Conservation (phyloP, 2,113 vertebrate species). For the Natator depressus region DNA sequence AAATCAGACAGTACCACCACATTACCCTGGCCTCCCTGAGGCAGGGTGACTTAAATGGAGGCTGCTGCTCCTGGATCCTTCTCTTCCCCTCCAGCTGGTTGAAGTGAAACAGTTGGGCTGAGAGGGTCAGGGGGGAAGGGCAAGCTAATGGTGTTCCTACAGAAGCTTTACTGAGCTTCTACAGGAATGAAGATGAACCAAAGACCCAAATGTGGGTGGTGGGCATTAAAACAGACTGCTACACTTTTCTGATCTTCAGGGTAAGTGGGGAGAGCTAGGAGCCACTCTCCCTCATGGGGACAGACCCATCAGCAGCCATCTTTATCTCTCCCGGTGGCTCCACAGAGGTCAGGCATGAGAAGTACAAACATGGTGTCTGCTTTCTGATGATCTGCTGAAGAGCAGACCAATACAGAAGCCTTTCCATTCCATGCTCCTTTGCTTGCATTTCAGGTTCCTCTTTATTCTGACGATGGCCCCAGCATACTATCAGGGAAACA, state of each 20-base stretch:
- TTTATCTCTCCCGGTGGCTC: not conserved
- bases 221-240: not conserved
- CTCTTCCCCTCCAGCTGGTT: not conserved
- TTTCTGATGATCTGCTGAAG: not conserved
- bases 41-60: not conserved
- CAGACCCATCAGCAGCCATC: not conserved
- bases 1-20: not conserved
- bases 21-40: not conserved
- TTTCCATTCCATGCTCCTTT: not conserved
- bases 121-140: not conserved
- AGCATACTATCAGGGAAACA: not conserved
- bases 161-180: not conserved
- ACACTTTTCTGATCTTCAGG: not conserved
- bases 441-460: not conserved
- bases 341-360: not conserved
- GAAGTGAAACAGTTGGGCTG: not conserved
- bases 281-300: not conserved
- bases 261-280: not conserved
- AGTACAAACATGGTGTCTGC: not conserved
- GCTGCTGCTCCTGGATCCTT: not conserved
- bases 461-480: fast-evolving
- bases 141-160: not conserved
- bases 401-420: not conserved
- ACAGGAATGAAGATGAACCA: not conserved
- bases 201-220: not conserved